Base-by-base conservation (phyloP, 2,113 vertebrate genomes). In the Apteryx mantelli region DNA sequence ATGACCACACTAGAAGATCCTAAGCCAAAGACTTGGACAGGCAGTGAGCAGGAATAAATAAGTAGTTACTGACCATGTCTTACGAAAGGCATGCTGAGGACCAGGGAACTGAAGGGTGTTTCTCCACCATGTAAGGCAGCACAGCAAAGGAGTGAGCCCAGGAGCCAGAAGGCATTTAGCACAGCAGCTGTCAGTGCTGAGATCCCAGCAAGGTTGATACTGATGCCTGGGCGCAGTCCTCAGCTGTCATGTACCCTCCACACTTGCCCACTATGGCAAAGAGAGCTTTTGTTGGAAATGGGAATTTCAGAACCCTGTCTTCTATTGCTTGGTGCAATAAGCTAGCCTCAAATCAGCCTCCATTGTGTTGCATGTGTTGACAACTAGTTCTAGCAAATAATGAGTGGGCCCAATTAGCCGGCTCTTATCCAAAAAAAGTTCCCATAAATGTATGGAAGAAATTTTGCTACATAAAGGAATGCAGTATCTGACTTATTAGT, bases 1-100 rank as follows among this genome's bases (percentile, higher is more conserved):
- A 0, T 34, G 21, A 26, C 32, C 14, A 5, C 14, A 0, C 19
- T n/a, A 55, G 34, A 70, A 20, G 14, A 13, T 38, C 18, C 36
- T 32, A 69, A 76, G 52, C 38, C 26, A 26, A 6, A 13, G 25
- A 42, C 9, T 25, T 60, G 44, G 40, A 14, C 7, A 4, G n/a
- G 15, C 16, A 56, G 7, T 26, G 42, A 75, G n/a, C 22, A 56
- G 28, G 18, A 84, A 52, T 40, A 60, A 63, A 22, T 2, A 65
- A 22, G 26, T 13, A 8, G 10, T 71, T 75, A 11, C 11, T 92
- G 58, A 56, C 42, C 6, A 17, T 70, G 15, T 48, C 36, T 84
- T 76, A 52, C 2, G 8, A 52, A 44, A 58, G 14, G 84, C 36
- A 12, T 2, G 38, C 55, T 52, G 68, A 66, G 58, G 30, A 88